Evolutionary conservation across 2,888 invertebrate species (phyloP), one percentile per base, ranked within the genome.

Genomic region (Mycalesis mineus): DNA sequence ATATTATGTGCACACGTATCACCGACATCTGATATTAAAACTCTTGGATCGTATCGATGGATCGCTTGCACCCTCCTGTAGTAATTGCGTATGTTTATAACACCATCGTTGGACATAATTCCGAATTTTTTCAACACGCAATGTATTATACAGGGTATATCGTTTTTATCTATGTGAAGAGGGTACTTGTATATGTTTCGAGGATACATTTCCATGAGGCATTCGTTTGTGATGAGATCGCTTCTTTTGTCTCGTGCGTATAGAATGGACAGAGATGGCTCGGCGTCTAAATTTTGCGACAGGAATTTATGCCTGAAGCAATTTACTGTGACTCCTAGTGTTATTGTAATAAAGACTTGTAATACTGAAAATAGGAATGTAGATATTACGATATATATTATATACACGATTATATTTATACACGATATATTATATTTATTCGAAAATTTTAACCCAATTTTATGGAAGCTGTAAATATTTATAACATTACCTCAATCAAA

Each of bases 61-160:
- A 89, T 88, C 0, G 87, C 82, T 60, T 82, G 82, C 0, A 89
- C 88, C 59, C 87, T 73, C 61, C 72, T 78, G 64, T 89, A 87
- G 67, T 89, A 89, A 59, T 88, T 88, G 64, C 75, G 78, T 55
- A 88, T 86, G 58, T 82, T 88, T 8, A 89, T 87, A 1, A 68
- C 71, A 0, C 88, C 88, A 47, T 87, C 88, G 45, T 84, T 88
- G 8, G 81, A 71, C 87, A 89, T 89, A 28, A 89, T 89, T 9
- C 86, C 88, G 61, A 89, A 89, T 60, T 88, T 88, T 69, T 82
- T 88, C 54, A 89, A 70, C 41, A 89, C 88, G 62, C 88, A 89
- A 59, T 88, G 88, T 57, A 89, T 83, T 48, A 89, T 84, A 63
- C 88, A 89, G 0, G 88, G 88, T 1, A 89, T 77, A 4, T 89